Base-by-base conservation (phyloP, 2,797 vertebrate genomes). In the Spheniscus humboldti region DNA sequence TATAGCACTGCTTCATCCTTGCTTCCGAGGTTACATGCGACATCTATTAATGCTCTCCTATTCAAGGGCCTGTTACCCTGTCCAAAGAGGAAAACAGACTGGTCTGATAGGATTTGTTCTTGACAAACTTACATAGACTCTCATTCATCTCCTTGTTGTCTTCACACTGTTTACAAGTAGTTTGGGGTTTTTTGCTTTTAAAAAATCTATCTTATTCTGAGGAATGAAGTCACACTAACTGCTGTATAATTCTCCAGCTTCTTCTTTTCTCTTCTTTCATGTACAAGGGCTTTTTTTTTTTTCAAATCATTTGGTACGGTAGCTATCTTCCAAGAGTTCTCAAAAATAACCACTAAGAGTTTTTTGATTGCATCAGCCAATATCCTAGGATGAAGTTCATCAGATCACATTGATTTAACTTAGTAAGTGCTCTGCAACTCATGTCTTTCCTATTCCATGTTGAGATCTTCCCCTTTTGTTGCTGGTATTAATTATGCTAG, bases 401-500 rank as follows among this genome's bases (percentile, higher is more conserved):
- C 76, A 93, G 56, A 94, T 90, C 76, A 33, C 28, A 88, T 23
- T 92, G 79, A 84, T 96, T 94, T 74, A 86, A 74, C 48, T 80
- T 88, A 80, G 22, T 86, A 89, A 95, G 56, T 83, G 62, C 79
- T 90, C 23, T 76, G 73, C 69, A 94, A 35, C 28, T 77, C 64
- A n/a, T 63, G 48, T 48, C 60, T 84, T 86, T 83, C 53, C 23
- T 72, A 53, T 91, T 94, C 64, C 41, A 56, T 45, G 18, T 80
- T 93, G 88, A 91, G 62, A 86, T 83, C 35, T 56, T 63, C 35
- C 48, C 7, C 41, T 92, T 95, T 91, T 96, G 75, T 90, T 91
- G 56, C 72, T 86, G 82, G 52, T 95, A 92, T 77, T 94, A 97
- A 95, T 95, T 91, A 95, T 96, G 69, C 88, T 71, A 88, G 76